Evolutionary conservation across 2,888 invertebrate genomes (phyloP), one percentile per base, ranked within the genome.

Genomic region (Dasysyrphus tricinctus): DNA sequence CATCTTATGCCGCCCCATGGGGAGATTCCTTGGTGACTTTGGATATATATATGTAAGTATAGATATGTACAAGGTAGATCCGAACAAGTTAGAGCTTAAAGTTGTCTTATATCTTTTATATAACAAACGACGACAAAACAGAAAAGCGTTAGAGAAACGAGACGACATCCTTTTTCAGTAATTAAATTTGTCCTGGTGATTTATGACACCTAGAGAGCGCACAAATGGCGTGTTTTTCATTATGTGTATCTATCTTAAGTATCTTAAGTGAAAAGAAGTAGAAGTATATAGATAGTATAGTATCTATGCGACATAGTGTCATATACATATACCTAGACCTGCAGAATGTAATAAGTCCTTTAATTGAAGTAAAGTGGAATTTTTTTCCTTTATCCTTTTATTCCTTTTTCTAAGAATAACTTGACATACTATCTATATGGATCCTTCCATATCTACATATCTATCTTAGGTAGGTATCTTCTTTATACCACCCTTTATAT

Each of bases 111-210:
- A 61, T 61, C 24, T 80, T 57, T 57, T 51, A 24, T 24, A 54
- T 51, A 51, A 69, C 37, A 75, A 70, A 56, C 75, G 65, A 75
- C 54, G 19, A 75, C 42, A 11, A 47, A 44, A 65, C 29, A 34
- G 39, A 49, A 54, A 16, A 37, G 29, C 69, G 19, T 51, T 19
- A 51, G 80, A 70, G 67, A 80, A 81, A 77, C 81, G 77, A 85
- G 82, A 86, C 82, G 82, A 86, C 86, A 86, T 86, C 86, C 86
- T 86, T 84, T 87, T 87, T 88, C 77, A 88, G 89, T 89, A 89
- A 89, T 89, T 89, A 89, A 89, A 89, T 89, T 89, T 89, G 88
- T 89, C 89, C 89, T 85, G 86, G 88, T 89, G 89, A 89, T 89
- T 89, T 89, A 89, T 89, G 88, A 89, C 88, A 88, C 80, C 80